phyloP scores from a whole-genome alignment of 2,113 vertebrate genomes.

The Daphoenositta chrysoptera region DNA sequence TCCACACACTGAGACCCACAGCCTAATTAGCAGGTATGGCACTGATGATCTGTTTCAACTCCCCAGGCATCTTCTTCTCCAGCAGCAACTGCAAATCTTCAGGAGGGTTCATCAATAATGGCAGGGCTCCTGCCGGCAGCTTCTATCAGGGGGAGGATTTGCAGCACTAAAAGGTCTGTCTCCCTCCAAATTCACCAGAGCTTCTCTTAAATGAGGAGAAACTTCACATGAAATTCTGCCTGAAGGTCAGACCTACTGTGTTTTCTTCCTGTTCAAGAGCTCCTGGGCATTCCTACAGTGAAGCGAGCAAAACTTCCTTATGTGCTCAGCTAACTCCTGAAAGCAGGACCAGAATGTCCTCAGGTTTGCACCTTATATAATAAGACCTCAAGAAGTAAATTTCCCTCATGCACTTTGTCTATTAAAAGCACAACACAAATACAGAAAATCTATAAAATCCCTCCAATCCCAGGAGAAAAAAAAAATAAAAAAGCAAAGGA shows the following conservation, averaged over 20 bases:
- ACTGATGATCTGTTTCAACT: neutral
- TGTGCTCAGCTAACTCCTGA: neutral
- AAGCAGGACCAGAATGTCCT: neutral
- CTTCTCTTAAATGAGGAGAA: neutral
- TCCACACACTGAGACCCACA: neutral
- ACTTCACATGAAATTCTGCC: neutral
- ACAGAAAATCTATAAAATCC: constrained; percentile 2
- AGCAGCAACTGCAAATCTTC: neutral
- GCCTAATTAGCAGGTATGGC: neutral
- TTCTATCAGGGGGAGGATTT: neutral
- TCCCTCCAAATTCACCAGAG: neutral
- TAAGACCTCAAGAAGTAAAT: neutral
- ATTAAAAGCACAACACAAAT: neutral
- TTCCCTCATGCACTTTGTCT: neutral
- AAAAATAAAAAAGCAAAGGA: neutral
- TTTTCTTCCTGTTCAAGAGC: neutral
- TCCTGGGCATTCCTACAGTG: neutral
- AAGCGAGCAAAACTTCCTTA: neutral
- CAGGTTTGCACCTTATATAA: neutral
- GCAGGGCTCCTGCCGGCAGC: neutral
- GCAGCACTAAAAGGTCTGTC: neutral
- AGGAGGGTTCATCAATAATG: neutral
- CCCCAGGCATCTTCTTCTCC: neutral
- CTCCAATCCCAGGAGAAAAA: neutral
- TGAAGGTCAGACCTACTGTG: constrained; percentile 18